Base-by-base conservation (phyloP, 2,113 vertebrate species). In the Lontra canadensis region DNA sequence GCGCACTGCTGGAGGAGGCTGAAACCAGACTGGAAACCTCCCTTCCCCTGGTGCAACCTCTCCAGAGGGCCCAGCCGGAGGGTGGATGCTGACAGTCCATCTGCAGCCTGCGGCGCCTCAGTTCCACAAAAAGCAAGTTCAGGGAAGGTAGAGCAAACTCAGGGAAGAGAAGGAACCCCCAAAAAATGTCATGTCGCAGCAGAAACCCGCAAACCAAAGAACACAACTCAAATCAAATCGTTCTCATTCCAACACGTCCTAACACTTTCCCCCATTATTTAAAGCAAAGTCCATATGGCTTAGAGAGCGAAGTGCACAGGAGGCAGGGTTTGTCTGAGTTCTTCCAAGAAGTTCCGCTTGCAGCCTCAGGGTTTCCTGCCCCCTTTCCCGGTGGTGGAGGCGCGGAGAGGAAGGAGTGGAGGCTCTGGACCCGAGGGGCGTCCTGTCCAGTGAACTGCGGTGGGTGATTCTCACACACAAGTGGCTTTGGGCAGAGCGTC, bases 281-380 rank as follows among this genome's bases (percentile, higher is more conserved):
- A 98, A 98, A 98, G 97, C 98, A 81, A 98, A 90, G 94, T 98
- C 97, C 94, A 47, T 98, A 98, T 98, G 98, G 99, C 98, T 99
- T 98, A 98, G 97, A 97, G 97, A 98, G 98, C 98, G 97, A 98
- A 98, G 98, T 90, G 95, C 98, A 87, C 80, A 93, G 98, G 4
- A 98, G 98, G 97, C 95, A 92, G 98, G 36, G 85, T 23, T 61
- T 12, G 84, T 96, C 88, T 36, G 3, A 36, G 92, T 92, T 73
- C 94, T 96, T 97, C 59, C 21, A 74, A 47, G 84, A 82, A 93
- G 36, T 74, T 84, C 95, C 29, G 9, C 8, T 0, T 44, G 84
- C 89, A 9, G 76, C 71, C 71, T 91, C 0, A 65, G 13, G 65
- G 92, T 81, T 83, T 69, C 86, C 92, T 69, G 92, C 25, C 39